Percentiles rank a stretch among this genome's conserved stretches.
These are phyloP conservation scores for Grantiella picta DNA, from an alignment of 2,113 vertebrate genomes.

Conservation along the genomic window DNA sequence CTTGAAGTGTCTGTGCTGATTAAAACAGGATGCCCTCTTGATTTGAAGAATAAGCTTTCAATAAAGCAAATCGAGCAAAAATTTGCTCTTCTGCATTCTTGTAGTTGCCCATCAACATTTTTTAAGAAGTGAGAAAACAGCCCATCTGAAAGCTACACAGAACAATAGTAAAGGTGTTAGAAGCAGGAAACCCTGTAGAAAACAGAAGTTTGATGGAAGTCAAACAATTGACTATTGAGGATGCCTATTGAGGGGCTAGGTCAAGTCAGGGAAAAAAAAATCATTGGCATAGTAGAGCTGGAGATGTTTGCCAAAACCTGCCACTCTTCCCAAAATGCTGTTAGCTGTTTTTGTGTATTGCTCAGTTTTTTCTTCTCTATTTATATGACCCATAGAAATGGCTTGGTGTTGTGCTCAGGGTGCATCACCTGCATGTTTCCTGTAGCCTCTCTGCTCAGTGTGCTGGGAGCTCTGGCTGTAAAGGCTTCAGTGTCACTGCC, in stretches of 20 bases:
- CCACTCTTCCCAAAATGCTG: neutral
- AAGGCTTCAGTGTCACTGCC: neutral
- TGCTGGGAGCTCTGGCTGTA: neutral
- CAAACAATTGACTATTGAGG: too few relatives aligned
- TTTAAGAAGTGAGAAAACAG: neutral
- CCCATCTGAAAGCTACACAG: neutral
- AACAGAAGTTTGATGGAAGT: neutral
- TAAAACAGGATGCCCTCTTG: constrained; percentile 35
- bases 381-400: neutral
- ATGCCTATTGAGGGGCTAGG: too few relatives aligned
- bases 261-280: neutral
- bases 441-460: rapidly evolving
- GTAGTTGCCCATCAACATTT: neutral
- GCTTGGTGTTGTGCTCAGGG: neutral
- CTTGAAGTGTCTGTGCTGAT: constrained; percentile 31
- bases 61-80: constrained; percentile 34
- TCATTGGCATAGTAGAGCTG: neutral
- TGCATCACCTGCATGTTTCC: rapidly evolving
- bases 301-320: neutral
- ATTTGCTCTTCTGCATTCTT: neutral
- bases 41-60: constrained; percentile 30
- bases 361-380: neutral
- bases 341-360: neutral
- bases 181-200: neutral
- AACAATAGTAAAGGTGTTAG: neutral